Evolutionary conservation across 2,888 invertebrate genomes (phyloP).

Genomic region (Xanthia togata): DNA sequence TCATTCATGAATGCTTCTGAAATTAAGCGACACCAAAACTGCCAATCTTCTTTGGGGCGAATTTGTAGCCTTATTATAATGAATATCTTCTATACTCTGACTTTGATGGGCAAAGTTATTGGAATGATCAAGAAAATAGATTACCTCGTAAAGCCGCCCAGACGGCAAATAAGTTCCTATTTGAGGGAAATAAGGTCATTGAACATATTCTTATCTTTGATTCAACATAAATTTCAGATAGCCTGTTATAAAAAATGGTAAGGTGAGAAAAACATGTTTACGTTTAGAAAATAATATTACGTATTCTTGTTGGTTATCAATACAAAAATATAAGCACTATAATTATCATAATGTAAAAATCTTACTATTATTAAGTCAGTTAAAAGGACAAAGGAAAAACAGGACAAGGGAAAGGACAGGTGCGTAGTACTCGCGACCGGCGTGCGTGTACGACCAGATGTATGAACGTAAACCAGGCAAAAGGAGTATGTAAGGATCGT

Average conservation of each 20-base stretch:
- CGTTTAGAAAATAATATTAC: neutral
- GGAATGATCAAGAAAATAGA: slow-evolving; percentile 49
- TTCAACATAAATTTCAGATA: slow-evolving; percentile 37
- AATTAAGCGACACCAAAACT: too few species aligned
- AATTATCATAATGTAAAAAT: too few species aligned
- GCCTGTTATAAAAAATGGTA: slow-evolving; percentile 10
- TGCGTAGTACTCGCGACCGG: too few species aligned
- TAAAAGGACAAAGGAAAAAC: too few species aligned
- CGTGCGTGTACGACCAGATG: too few species aligned
- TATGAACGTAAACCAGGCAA: too few species aligned
- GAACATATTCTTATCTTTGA: slow-evolving; percentile 43
- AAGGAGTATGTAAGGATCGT: too few species aligned
- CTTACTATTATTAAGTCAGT: neutral
- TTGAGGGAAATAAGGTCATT: slow-evolving; percentile 54
- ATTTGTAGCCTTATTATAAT: slow-evolving; percentile 35
- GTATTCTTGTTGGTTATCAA: neutral
- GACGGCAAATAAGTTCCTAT: slow-evolving; percentile 59
- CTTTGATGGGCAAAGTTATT: slow-evolving; percentile 53
- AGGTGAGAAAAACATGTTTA: slow-evolving; percentile 6
- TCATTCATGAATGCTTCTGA: too few species aligned
- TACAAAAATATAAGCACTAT: neutral
- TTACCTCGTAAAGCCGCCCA: slow-evolving; percentile 51
- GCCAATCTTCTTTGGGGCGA: neutral
- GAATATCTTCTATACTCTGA: slow-evolving; percentile 35
- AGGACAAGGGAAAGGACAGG: too few species aligned